phyloP scores from a whole-genome alignment of 2,888 invertebrate genomes.

The Parnassius mnemosyne region DNA sequence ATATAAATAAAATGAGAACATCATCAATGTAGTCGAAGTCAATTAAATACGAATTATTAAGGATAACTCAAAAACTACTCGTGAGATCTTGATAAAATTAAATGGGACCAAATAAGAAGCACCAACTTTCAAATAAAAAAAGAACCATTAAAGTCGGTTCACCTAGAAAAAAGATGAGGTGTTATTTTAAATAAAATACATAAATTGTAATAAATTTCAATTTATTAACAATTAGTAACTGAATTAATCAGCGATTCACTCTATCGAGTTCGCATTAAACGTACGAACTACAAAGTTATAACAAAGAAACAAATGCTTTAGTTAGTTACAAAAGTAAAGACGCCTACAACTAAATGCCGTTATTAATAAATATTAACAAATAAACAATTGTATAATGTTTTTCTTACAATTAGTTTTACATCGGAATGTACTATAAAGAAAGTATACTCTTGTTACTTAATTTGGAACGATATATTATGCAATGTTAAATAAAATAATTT shows the following conservation, averaged over 20 bases:
- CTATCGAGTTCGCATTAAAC: conserved; percentile 35
- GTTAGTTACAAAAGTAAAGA: conserved; percentile 70
- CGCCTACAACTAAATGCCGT: conserved; percentile 54
- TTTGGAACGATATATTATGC: too few relatives aligned
- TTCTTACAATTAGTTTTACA: conserved; percentile 34
- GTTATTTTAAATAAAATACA: conserved; percentile 10
- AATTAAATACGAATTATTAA: too few relatives aligned
- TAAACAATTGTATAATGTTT: conserved; percentile 53
- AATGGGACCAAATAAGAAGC: too few relatives aligned
- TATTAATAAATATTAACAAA: conserved; percentile 78
- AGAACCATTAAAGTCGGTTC: too few relatives aligned
- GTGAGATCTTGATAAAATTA: too few relatives aligned
- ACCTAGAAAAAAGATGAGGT: too few relatives aligned
- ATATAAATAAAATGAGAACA: too few relatives aligned
- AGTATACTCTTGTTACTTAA: conserved; percentile 10
- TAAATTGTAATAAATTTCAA: conserved; percentile 58
- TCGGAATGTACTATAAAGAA: conserved; percentile 38
- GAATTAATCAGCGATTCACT: conserved; percentile 49
- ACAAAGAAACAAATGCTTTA: conserved; percentile 59
- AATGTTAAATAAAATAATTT: background rate
- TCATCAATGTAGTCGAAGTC: too few relatives aligned
- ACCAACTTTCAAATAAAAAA: too few relatives aligned
- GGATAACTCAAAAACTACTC: too few relatives aligned
- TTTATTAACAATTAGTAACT: conserved; percentile 80
- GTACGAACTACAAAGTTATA: conserved; percentile 43